A percentile compares a stretch with the other conserved stretches of the same genome.
Evolutionary conservation across 2,888 invertebrate genomes (phyloP).

Genomic region (Leptopilina drosophilae): DNA sequence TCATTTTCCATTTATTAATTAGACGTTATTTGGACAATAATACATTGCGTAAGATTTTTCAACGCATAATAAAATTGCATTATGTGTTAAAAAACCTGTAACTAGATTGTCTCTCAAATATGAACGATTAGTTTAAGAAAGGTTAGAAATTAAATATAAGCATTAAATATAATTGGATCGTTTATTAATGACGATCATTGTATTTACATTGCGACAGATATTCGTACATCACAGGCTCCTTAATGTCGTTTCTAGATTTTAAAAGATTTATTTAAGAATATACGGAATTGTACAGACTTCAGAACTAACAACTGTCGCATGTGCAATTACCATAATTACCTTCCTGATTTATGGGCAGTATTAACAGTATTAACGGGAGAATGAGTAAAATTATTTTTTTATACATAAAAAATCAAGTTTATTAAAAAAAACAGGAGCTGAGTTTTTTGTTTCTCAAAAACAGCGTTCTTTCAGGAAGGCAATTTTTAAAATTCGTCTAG

Average conservation of each 20-base stretch:
- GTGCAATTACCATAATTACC: slow-evolving; percentile 3
- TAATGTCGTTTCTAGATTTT: slow-evolving; percentile 40
- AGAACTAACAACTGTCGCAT: slow-evolving; percentile 34
- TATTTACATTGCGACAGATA: slow-evolving; percentile 69
- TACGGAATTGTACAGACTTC: slow-evolving; percentile 19
- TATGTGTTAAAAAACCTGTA: too few relatives aligned
- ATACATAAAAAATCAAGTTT: background rate
- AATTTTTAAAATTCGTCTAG: slow-evolving; percentile 67
- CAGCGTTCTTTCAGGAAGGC: slow-evolving; percentile 60
- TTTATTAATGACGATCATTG: slow-evolving; percentile 70
- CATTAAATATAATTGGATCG: slow-evolving; percentile 52
- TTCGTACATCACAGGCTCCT: slow-evolving; percentile 49
- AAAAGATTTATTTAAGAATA: slow-evolving; percentile 9
- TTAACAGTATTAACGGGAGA: slow-evolving; percentile 15
- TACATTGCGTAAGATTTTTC: too few relatives aligned
- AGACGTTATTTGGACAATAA: too few relatives aligned
- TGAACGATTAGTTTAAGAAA: background rate
- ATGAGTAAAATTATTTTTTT: background rate
- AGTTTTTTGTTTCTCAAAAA: background rate
- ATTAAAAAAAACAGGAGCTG: background rate
- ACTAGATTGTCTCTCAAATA: too few relatives aligned
- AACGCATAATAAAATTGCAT: too few relatives aligned
- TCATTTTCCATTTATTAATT: too few relatives aligned
- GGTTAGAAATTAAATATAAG: background rate
- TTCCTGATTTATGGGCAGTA: slow-evolving; percentile 33